Conservation (phyloP, 2,113 vertebrate genomes). For the Sylvilagus bachmani region DNA sequence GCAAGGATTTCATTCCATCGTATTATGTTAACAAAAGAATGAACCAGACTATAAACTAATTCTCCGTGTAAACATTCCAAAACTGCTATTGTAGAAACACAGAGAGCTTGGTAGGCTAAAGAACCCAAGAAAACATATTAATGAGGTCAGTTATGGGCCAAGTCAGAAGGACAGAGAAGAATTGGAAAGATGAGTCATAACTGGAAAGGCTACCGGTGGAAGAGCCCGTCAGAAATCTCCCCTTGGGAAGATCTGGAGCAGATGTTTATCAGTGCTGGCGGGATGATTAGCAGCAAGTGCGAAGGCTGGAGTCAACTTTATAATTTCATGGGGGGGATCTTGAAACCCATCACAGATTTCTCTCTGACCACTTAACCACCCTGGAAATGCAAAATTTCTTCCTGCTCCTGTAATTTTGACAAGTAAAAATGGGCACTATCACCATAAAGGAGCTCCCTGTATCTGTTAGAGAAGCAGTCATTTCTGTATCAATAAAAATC, state of each 20-base stretch:
- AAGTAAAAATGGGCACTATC: neutral
- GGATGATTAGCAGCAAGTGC: neutral
- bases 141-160: slow-evolving; percentile 61
- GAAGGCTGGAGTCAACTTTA: neutral
- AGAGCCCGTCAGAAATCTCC: neutral
- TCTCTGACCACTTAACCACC: slow-evolving; percentile 18
- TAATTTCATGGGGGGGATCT: neutral
- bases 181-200: neutral
- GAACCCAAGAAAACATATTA: slow-evolving; percentile 21
- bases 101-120: neutral
- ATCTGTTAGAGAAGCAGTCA: neutral
- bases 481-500: slow-evolving; percentile 7
- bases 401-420: neutral
- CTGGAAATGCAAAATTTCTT: slow-evolving; percentile 7
- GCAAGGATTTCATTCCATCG: slow-evolving; percentile 62
- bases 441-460: neutral
- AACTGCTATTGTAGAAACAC: slow-evolving; percentile 61
- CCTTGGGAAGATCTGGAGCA: neutral
- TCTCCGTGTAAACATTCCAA: slow-evolving; percentile 75
- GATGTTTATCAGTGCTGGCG: neutral
- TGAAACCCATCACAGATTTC: neutral
- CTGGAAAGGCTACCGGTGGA: neutral
- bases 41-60: slow-evolving; percentile 74
- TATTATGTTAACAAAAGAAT: slow-evolving; percentile 69
- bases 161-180: slow-evolving; percentile 32